Evolutionary conservation across 2,797 vertebrate genomes (phyloP).

Genomic region (Sternotherus odoratus): DNA sequence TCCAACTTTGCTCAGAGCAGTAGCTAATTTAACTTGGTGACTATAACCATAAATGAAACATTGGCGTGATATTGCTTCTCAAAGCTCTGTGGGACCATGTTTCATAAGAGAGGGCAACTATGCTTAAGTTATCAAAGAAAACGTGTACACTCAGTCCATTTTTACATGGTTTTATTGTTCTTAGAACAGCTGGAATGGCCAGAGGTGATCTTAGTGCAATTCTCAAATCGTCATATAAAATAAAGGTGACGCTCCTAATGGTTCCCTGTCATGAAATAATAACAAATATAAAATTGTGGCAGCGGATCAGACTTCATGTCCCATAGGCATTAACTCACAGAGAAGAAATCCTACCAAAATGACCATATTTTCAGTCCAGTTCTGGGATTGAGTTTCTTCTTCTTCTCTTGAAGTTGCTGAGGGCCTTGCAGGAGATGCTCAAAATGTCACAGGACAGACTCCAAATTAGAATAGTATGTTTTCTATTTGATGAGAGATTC

Average conservation of each 20-base stretch:
- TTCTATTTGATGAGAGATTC: rapidly evolving
- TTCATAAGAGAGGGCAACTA: background rate
- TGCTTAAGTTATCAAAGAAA: conserved; percentile 3
- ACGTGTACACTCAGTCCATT: conserved; percentile 1
- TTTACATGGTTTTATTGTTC: background rate
- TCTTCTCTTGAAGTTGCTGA: background rate
- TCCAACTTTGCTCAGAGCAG: conserved; percentile 22
- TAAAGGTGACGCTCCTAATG: background rate
- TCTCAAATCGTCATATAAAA: background rate
- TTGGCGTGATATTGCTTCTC: background rate
- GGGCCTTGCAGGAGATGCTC: background rate
- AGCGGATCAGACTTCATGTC: background rate
- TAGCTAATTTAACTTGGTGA: conserved; percentile 43
- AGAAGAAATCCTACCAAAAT: background rate
- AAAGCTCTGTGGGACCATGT: background rate
- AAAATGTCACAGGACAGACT: background rate
- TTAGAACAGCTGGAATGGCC: background rate
- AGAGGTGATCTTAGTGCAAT: background rate
- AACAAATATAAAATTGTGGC: background rate
- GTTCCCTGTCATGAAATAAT: background rate
- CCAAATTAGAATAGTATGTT: background rate
- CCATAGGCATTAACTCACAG: background rate
- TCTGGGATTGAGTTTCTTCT: background rate
- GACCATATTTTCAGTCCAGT: background rate
- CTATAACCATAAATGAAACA: background rate